Conservation (phyloP, 2,797 vertebrate genomes). For the Uromys caudimaculatus region DNA sequence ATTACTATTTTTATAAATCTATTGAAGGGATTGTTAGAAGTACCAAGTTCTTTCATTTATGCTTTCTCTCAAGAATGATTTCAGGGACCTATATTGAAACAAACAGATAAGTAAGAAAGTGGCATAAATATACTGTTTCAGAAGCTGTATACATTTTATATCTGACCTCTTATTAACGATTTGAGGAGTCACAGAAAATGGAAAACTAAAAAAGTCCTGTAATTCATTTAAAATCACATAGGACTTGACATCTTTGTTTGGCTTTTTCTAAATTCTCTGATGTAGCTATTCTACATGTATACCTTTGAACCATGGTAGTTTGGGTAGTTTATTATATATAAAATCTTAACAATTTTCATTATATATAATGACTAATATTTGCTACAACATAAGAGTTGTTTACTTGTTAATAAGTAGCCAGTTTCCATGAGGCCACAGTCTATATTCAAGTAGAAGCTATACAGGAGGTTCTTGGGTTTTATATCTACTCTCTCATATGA, state of each 20-base stretch:
- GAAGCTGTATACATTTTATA: neutral
- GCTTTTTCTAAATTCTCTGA: neutral
- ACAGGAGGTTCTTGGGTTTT: neutral
- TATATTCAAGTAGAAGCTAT: neutral
- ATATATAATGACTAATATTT: neutral
- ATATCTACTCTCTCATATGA: neutral
- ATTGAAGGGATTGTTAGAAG: neutral
- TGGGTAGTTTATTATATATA: neutral
- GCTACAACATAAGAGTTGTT: neutral
- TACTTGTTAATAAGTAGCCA: neutral
- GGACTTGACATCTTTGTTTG: neutral
- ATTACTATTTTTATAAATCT: conserved; percentile 5
- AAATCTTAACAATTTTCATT: neutral
- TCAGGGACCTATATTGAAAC: neutral
- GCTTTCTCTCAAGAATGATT: neutral
- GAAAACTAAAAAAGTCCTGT: neutral
- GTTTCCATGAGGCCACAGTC: neutral
- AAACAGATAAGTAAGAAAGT: neutral
- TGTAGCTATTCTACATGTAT: neutral
- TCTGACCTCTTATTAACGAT: neutral
- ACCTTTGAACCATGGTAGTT: neutral
- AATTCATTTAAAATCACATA: neutral
- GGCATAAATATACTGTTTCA: neutral
- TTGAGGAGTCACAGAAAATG: neutral
- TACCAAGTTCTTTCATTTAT: neutral